Conservation (phyloP, 2,113 vertebrate species). For the Bos indicus region DNA sequence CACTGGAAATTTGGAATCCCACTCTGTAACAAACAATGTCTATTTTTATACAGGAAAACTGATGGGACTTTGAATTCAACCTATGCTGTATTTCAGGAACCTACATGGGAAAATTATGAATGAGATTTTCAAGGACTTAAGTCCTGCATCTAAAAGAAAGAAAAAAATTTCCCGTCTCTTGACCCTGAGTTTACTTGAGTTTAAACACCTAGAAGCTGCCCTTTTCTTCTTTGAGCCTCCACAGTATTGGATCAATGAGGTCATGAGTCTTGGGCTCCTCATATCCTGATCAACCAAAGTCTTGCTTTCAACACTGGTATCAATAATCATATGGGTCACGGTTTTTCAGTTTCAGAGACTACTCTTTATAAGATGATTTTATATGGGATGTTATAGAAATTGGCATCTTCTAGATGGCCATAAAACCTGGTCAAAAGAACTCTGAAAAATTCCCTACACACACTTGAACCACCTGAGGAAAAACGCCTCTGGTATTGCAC, state of each 20-base stretch:
- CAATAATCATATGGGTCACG: neutral
- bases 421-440: neutral
- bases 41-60: neutral
- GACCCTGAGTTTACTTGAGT: neutral
- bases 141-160: neutral
- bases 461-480: neutral
- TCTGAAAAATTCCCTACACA: neutral
- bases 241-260: accelerated
- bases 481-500: neutral
- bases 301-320: neutral
- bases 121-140: neutral
- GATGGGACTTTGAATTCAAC: neutral
- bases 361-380: neutral
- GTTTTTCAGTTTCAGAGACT: neutral
- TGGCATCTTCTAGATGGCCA: neutral
- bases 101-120: neutral
- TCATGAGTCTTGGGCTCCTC: accelerated
- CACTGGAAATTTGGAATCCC: constrained; percentile 3
- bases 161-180: neutral
- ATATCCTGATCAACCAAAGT: neutral
- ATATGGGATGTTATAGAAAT: neutral
- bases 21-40: neutral
- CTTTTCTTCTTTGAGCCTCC: neutral
- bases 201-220: neutral
- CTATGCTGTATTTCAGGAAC: neutral